Conservation (phyloP, 64 coral and sea anemone genomes). For the Anthopleura sola region DNA sequence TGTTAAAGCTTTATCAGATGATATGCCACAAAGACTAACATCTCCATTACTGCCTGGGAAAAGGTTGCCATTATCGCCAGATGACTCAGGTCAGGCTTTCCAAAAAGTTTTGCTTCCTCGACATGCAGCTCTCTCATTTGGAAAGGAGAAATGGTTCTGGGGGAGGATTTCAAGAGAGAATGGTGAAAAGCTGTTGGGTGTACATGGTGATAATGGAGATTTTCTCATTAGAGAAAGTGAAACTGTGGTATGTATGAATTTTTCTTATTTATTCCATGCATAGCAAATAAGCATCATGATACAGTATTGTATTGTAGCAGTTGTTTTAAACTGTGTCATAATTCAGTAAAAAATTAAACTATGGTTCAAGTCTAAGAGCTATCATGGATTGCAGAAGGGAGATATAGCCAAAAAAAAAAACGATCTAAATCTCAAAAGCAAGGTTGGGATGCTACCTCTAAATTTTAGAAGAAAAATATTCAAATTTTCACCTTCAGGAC, state of each 20-base stretch:
- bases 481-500: too few relatives aligned
- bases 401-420: too few relatives aligned
- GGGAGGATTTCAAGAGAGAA: constrained; percentile 80
- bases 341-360: too few relatives aligned
- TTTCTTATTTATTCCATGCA: background rate
- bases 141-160: constrained; percentile 80
- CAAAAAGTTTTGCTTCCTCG: constrained; percentile 29
- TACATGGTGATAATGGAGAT: constrained; percentile 67
- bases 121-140: constrained; percentile 51
- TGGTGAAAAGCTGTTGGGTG: constrained; percentile 67
- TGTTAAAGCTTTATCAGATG: constrained; percentile 67
- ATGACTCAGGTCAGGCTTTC: constrained; percentile 27
- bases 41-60: background rate
- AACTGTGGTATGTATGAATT: constrained; percentile 62
- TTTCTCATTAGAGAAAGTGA: constrained; percentile 93
- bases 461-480: too few relatives aligned
- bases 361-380: too few relatives aligned
- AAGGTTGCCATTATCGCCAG: background rate
- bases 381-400: too few relatives aligned
- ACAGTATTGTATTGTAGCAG: background rate
- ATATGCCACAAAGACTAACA: constrained; percentile 16
- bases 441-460: too few relatives aligned
- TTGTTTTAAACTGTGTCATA: too few relatives aligned
- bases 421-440: too few relatives aligned
- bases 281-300: background rate